Evolutionary conservation across 2,888 invertebrate species (phyloP), one percentile per base, ranked within the genome.

Genomic region (Nezara viridula): DNA sequence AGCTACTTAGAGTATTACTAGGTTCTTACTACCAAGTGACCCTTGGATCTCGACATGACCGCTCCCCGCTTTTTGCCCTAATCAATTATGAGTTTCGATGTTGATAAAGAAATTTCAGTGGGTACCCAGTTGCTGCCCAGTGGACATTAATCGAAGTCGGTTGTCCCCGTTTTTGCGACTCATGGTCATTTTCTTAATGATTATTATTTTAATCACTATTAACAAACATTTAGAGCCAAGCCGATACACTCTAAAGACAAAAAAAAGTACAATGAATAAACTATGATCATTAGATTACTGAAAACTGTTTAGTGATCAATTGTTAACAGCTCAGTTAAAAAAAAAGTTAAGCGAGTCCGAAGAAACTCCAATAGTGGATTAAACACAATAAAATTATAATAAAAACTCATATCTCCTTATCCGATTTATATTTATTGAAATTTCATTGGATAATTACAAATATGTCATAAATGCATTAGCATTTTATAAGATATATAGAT

Each of bases 21-120:
- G 32, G 16, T 66, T 66, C 66, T 66, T 66, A 66, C 66, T 32
- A 6, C 32, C 32, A 19, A 66, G 32, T 66, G 66, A 19, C 66
- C 66, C 32, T 16, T 66, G 66, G 32, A 66, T 32, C 32, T 32
- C 16, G 32, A 66, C 66, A 66, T 32, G 66, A 32, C 66, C 66
- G 66, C 32, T 32, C 32, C 9, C n/a, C 5, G 66, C 66, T 66
- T 66, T 66, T 66, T 66, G 66, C 66, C 32, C 1, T 66, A 32
- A 66, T 66, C 66, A 66, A 66, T 66, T 66, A 66, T 32, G 66
- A 66, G 66, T 66, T 66, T 32, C 66, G 9, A 66, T 66, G 66
- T 66, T 66, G 66, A 66, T 66, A 66, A 66, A 66, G 66, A 66
- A 66, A 66, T 66, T 16, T 32, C 66, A 32, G 32, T 16, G 32